Evolutionary conservation across 1,140 invertebrate species (phyloP), one percentile per base, ranked within the genome.

Genomic region (Diorhabda carinulata): DNA sequence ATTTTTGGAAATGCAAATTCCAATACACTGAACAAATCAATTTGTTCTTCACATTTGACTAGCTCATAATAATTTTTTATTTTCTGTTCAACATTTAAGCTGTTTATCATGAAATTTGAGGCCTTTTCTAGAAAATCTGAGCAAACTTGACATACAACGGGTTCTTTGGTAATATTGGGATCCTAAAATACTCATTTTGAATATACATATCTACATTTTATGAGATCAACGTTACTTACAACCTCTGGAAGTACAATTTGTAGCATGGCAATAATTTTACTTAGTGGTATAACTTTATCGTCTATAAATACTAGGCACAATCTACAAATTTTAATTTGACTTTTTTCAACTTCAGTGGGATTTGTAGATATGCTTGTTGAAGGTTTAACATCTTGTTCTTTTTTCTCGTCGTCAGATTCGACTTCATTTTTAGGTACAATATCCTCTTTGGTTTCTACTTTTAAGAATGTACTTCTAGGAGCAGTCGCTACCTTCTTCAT

Each of bases 1-100:
- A 67, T 10, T 60, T 59, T 67, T 10, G 65, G 65, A 60, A 67
- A 67, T 5, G 65, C 65, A 59, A 67, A 67, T 47, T 67, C 65
- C 43, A 67, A 45, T 42, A 67, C 65, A 43, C 60, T 67, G 44
- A 67, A 59, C n/a, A 67, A 43, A 44, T 67, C 57, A 10, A 67
- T 67, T 45, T 59, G 8, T 4, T 57, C 52, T 43, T 65, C 64
- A 10, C 43, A 57, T 65, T 65, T 65, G 10, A 43, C 52, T 65
- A 42, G 9, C 4, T 65, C 56, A 42, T 65, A 65, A n/a, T 65
- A 65, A 57, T 65, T 65, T 57, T 65, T 65, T 8, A 65, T 65
- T 57, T 65, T 65, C 43, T 65, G 64, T 57, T 65, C 64, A 3
- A 65, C 64, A 58, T 65, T 65, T 40, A 65, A 57, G 57, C 47